Evolutionary conservation across 2,113 vertebrate species (phyloP), one percentile per base, ranked within the genome.

Genomic region (Forbesichthys agassizii): DNA sequence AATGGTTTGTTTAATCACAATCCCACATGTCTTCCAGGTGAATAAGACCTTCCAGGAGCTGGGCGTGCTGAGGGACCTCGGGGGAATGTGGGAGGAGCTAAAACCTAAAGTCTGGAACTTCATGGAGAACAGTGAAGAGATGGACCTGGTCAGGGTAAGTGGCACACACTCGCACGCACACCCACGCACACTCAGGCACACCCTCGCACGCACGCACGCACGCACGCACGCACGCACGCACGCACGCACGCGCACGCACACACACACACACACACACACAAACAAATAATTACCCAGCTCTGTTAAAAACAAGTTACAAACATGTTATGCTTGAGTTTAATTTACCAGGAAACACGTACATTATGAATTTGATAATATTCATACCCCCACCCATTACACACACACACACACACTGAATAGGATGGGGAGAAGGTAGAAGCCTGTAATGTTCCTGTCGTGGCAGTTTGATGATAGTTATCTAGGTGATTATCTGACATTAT

Each of bases 31-130:
- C n/a, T 71, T 71, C 74, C 89, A 99, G 98, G 96, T 98, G 69
- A 99, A 99, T 83, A 98, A 94, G 90, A 99, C 98, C 2, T 99
- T 99, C 89, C 96, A 98, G 90, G 95, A 99, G 62, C 72, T 99
- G 33, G 93, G 95, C 12, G 92, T 99, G 18, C 94, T 99, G 66
- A 92, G 94, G 74, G 96, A 99, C 74, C 88, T 98, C 0, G 95
- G 96, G 61, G 96, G 94, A 18, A 96, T 98, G 95, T 99, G 98
- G 98, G 93, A 95, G 48, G 97, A 99, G 69, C 88, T 98, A 84
- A 95, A 87, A 68, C 95, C 95, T 1, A 95, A 95, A 87, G 75
- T 99, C 60, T 95, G 94, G 94, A 92, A 85, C 3, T 99, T 99
- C 75, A 94, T 99, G 94, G 96, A 99, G 86, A 93, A 87, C 11